A percentile compares a stretch with the other conserved stretches of the same genome.
Evolutionary conservation across 1,140 invertebrate species (phyloP).

Genomic region (Eueides isabella): DNA sequence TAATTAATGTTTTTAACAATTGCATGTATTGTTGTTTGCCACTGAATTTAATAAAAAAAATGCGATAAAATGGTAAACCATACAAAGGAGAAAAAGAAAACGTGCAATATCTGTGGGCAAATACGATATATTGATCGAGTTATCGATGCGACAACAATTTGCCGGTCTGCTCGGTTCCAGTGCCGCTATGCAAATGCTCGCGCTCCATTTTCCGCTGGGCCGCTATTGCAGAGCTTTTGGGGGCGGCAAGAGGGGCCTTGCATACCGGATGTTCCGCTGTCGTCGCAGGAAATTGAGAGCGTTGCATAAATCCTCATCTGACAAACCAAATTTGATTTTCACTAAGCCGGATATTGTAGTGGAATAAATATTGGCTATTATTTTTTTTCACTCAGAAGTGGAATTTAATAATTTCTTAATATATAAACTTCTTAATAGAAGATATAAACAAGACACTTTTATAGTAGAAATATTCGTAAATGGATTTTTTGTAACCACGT

Average conservation of each 20-base stretch:
- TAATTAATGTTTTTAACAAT: too few species aligned
- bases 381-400: slow-evolving; percentile 38
- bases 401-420: background rate
- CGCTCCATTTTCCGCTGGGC: slow-evolving; percentile 73
- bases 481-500: slow-evolving; percentile 51
- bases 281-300: slow-evolving; percentile 81
- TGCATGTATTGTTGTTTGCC: too few species aligned
- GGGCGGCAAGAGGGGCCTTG: slow-evolving; percentile 45
- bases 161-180: slow-evolving; percentile 73
- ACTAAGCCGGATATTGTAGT: slow-evolving; percentile 80
- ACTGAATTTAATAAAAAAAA: too few species aligned
- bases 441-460: background rate
- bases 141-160: slow-evolving; percentile 78
- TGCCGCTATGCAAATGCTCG: slow-evolving; percentile 76
- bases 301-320: slow-evolving; percentile 79
- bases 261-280: slow-evolving; percentile 77
- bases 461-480: background rate
- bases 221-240: slow-evolving; percentile 45
- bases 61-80: background rate
- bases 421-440: background rate
- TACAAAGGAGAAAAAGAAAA: slow-evolving; percentile 4
- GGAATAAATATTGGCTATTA: slow-evolving; percentile 67
- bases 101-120: slow-evolving; percentile 28
- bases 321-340: slow-evolving; percentile 78
- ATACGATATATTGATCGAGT: slow-evolving; percentile 71